phyloP scores from a whole-genome alignment of 2,888 invertebrate species.

The Athalia circularis region DNA sequence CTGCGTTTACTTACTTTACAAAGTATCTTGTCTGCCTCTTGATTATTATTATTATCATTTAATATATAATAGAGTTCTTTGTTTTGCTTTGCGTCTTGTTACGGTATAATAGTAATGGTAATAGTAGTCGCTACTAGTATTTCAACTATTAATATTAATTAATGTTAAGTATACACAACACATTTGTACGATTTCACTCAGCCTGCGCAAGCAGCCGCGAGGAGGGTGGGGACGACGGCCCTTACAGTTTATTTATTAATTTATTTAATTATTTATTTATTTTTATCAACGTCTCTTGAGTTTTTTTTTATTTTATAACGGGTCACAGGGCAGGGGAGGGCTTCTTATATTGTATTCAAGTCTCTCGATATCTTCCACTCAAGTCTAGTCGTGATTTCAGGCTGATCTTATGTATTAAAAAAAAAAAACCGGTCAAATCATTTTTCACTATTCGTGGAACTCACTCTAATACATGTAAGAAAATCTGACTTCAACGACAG shows the following conservation, averaged over 20 bases:
- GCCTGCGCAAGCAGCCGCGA: slow-evolving; percentile 65
- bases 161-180: slow-evolving; percentile 73
- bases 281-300: slow-evolving; percentile 30
- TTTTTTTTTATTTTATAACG: slow-evolving; percentile 16
- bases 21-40: slow-evolving; percentile 45
- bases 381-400: slow-evolving; percentile 1
- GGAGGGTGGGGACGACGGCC: slow-evolving; percentile 55
- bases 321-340: slow-evolving; percentile 50
- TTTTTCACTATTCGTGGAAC: background rate
- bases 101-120: slow-evolving; percentile 44
- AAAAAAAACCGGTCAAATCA: background rate
- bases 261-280: background rate
- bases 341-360: slow-evolving; percentile 25
- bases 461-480: background rate
- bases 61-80: slow-evolving; percentile 49
- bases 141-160: slow-evolving; percentile 67
- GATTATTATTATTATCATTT: slow-evolving; percentile 50
- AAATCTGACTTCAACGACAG: background rate
- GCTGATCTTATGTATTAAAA: slow-evolving; percentile 2
- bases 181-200: slow-evolving; percentile 73
- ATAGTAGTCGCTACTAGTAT: slow-evolving; percentile 46
- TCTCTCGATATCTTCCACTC: slow-evolving; percentile 29
- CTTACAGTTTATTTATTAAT: slow-evolving; percentile 37
- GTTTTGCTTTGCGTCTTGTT: slow-evolving; percentile 37
- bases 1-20: slow-evolving; percentile 50